Percentiles rank a stretch among this genome's conserved stretches.
phyloP scores from a whole-genome alignment of 2,797 vertebrate genomes.

The Peromyscus attwateri region DNA sequence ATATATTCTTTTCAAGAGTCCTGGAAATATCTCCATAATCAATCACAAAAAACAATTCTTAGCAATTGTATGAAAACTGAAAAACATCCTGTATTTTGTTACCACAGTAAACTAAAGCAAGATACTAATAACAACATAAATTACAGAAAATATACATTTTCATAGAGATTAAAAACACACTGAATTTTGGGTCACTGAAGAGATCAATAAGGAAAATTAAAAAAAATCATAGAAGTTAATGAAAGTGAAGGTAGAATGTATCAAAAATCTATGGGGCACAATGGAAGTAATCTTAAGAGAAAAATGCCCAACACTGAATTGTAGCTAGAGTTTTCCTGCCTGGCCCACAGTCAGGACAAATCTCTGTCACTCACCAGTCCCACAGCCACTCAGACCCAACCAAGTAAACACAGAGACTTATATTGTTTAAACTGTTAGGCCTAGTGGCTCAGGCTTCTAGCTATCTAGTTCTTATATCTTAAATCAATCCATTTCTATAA shows the following conservation, averaged over 20 bases:
- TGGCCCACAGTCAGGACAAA: too few species aligned
- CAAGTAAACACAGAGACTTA: too few species aligned
- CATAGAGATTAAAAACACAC: background rate
- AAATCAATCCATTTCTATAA: too few species aligned
- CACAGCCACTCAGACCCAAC: too few species aligned
- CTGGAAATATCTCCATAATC: background rate
- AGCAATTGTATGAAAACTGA: background rate
- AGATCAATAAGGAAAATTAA: background rate
- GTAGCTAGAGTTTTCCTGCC: too few species aligned
- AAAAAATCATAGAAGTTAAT: too few species aligned
- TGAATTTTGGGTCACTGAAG: background rate
- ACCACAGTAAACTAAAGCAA: background rate
- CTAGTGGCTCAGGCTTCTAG: too few species aligned
- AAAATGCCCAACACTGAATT: background rate
- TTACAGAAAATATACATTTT: background rate
- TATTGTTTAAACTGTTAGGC: too few species aligned
- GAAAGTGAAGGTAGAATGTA: background rate
- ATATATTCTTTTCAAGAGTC: background rate
- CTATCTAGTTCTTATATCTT: too few species aligned
- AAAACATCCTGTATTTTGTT: background rate
- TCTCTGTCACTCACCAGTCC: too few species aligned
- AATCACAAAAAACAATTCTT: background rate
- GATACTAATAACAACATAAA: background rate
- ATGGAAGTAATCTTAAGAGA: background rate
- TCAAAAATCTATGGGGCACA: background rate